Evolutionary conservation across 1,140 invertebrate species (phyloP), one percentile per base, ranked within the genome.

Genomic region (Caenorhabditis inopinata): DNA sequence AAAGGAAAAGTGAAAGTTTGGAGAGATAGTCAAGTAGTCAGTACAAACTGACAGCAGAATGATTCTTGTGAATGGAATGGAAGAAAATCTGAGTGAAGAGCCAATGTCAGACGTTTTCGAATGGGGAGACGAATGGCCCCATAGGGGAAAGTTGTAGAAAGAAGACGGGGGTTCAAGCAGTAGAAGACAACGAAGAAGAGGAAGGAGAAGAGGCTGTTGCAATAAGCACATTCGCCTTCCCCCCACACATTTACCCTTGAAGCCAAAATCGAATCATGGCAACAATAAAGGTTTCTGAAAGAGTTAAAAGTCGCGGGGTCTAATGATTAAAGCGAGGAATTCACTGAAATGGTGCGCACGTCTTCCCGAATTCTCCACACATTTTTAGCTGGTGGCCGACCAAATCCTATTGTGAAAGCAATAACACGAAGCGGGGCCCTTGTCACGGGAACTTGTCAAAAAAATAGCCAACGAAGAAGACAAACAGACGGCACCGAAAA

Each of bases 251-350:
- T n/a, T n/a, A n/a, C n/a, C 32, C n/a, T 42, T 16, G 11, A 68
- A 68, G 38, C 58, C n/a, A 68, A 68, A 68, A 68, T 68, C 32
- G 32, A 68, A 68, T 68, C 58, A 68, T 68, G 58, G 23, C n/a
- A 38, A 68, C 58, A 68, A 68, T 21, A 25, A 27, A 16, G n/a
- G 21, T 25, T 25, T 25, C 27, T 51, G 46, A 32, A 32, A 29
- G 32, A 29, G 21, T 9, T 7, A 68, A 42, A 38, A 68, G 4
- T 38, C n/a, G 16, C 29, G 32, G 25, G 32, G 23, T 32, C 38
- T n/a, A n/a, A n/a, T n/a, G n/a, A n/a, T n/a, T n/a, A n/a, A n/a
- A n/a, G n/a, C n/a, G n/a, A n/a, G n/a, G n/a, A n/a, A n/a, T n/a
- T n/a, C n/a, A n/a, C n/a, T n/a, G n/a, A n/a, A n/a, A n/a, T n/a